A percentile compares a stretch with the other conserved stretches of the same genome.
Evolutionary conservation across 2,888 invertebrate species (phyloP).

Genomic region (Eubasilissa splendida): DNA sequence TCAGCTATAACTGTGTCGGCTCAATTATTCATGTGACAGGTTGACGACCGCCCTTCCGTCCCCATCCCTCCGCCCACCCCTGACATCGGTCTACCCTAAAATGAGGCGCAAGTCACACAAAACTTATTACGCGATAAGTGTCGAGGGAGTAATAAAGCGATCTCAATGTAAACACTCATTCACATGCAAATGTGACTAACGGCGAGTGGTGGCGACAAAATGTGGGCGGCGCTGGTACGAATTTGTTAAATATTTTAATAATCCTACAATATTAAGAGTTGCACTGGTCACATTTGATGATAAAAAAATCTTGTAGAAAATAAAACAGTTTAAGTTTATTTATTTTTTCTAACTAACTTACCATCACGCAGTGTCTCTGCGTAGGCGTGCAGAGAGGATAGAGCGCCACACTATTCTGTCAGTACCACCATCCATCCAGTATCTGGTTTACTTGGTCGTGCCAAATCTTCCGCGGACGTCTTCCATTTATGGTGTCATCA

Average conservation of each 20-base stretch:
- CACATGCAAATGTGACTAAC: constrained; percentile 56
- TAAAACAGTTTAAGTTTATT: too few species aligned
- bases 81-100: constrained; percentile 10
- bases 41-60: constrained; percentile 44
- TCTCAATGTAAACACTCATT: constrained; percentile 57
- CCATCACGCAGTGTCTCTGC: too few species aligned
- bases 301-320: too few species aligned
- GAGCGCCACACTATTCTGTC: too few species aligned
- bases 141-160: constrained; percentile 56
- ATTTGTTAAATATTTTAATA: neutral
- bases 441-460: too few species aligned
- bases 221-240: constrained; percentile 13
- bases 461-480: too few species aligned
- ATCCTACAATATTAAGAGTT: too few species aligned
- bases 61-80: constrained; percentile 1
- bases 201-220: constrained; percentile 31
- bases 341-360: too few species aligned
- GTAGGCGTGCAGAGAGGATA: too few species aligned
- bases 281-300: too few species aligned
- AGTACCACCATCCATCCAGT: too few species aligned
- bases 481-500: too few species aligned
- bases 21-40: constrained; percentile 53
- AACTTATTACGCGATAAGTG: constrained; percentile 55
- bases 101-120: constrained; percentile 51
- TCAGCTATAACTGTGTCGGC: constrained; percentile 47